Conservation (phyloP, 2,888 invertebrate species). For the Auanema freiburgensis region DNA sequence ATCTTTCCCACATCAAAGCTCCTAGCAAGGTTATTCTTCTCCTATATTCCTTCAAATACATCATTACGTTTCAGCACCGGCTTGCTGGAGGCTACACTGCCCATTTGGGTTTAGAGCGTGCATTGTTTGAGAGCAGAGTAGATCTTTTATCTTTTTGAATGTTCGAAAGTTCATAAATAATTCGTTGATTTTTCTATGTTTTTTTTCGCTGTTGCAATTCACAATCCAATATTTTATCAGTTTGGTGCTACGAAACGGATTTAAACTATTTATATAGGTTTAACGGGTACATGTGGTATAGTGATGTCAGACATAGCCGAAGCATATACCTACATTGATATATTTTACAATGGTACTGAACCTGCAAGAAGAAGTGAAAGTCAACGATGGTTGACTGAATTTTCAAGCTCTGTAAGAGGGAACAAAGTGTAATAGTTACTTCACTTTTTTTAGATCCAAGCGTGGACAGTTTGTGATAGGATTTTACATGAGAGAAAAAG, state of each 20-base stretch:
- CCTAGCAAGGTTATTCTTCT: constrained; percentile 24
- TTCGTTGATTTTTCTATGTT: constrained; percentile 4
- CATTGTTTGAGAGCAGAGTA: constrained; percentile 54
- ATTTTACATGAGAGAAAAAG: constrained; percentile 80
- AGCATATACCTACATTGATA: constrained; percentile 13
- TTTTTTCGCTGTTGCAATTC: neutral
- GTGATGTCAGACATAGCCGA: constrained; percentile 5
- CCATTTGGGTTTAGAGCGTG: constrained; percentile 48
- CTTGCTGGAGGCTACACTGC: constrained; percentile 58
- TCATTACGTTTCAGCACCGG: constrained; percentile 24
- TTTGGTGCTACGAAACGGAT: constrained; percentile 2
- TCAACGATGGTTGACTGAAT: constrained; percentile 21
- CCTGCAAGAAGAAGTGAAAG: constrained; percentile 2
- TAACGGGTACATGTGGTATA: too few relatives aligned
- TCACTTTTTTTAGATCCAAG: constrained; percentile 76
- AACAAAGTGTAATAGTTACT: constrained; percentile 2
- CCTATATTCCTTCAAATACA: neutral
- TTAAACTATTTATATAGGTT: neutral
- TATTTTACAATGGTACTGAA: constrained; percentile 13
- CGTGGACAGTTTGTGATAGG: constrained; percentile 95
- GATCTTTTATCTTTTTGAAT: constrained; percentile 34
- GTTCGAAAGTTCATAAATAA: constrained; percentile 7
- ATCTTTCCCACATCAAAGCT: constrained; percentile 32
- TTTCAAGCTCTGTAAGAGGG: constrained; percentile 11
- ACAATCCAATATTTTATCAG: neutral